Conservation (phyloP, 2,113 vertebrate genomes). For the Microtus oregoni region DNA sequence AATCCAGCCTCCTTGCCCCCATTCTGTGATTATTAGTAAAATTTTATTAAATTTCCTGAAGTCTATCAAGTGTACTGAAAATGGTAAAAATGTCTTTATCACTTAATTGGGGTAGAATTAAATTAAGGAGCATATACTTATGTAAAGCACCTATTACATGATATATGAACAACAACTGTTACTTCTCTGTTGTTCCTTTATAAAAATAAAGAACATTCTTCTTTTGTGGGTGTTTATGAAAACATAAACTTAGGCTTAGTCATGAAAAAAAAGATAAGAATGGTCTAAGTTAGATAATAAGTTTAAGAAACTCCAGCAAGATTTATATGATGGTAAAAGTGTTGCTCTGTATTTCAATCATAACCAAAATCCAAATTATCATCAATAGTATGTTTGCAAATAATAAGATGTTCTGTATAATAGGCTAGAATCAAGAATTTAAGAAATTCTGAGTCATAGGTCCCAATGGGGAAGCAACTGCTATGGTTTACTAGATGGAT, state of each 20-base stretch:
- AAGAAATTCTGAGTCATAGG: not conserved
- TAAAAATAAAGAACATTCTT: not conserved
- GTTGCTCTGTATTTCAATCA: slow-evolving; percentile 1
- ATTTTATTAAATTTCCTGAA: not conserved
- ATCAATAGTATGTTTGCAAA: not conserved
- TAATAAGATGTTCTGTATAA: not conserved
- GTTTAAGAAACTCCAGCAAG: not conserved
- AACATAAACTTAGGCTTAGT: no score
- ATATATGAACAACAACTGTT: not conserved
- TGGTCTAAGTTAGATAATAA: not conserved
- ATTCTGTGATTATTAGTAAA: not conserved
- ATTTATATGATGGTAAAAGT: not conserved
- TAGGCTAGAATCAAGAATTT: slow-evolving; percentile 16
- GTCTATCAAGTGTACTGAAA: not conserved
- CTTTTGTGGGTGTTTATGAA: not conserved
- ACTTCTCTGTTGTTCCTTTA: not conserved
- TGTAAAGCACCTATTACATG: not conserved
- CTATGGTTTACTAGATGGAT: not conserved
- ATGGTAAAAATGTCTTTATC: not conserved
- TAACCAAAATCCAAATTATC: slow-evolving; percentile 48
- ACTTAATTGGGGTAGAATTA: not conserved
- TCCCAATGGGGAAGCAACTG: not conserved
- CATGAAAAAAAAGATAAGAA: not conserved
- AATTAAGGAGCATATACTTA: not conserved
- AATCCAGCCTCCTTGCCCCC: not conserved